phyloP scores from a whole-genome alignment of 2,797 vertebrate genomes.

The Clarias fuscus region DNA sequence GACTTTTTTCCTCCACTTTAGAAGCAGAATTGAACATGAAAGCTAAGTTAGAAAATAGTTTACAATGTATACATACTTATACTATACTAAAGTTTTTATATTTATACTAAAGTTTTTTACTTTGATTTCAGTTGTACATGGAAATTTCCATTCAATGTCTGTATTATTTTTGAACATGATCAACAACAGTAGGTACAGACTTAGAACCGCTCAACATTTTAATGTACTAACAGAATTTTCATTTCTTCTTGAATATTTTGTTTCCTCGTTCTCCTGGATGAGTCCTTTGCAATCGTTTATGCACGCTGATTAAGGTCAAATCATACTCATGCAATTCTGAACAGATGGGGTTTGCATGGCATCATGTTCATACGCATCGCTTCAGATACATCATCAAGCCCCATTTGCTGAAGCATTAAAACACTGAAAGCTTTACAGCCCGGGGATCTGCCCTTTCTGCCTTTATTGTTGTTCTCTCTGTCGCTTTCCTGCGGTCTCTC shows the following conservation, averaged over 20 bases:
- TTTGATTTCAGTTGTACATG: too few relatives aligned
- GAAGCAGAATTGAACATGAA: not conserved
- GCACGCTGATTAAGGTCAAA: not conserved
- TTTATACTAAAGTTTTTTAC: too few relatives aligned
- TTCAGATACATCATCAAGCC: not conserved
- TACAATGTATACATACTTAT: not conserved
- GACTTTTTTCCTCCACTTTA: not conserved
- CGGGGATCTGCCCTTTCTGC: not conserved
- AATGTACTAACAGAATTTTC: not conserved
- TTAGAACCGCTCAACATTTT: not conserved
- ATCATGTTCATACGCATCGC: not conserved
- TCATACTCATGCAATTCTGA: too few relatives aligned
- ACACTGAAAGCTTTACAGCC: slow-evolving; percentile 1
- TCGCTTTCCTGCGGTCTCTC: slow-evolving; percentile 31
- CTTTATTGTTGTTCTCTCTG: slow-evolving; percentile 29
- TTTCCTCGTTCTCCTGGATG: not conserved
- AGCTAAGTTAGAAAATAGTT: not conserved
- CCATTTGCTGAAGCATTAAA: slow-evolving; percentile 4
- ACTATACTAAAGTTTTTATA: too few relatives aligned
- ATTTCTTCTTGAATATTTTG: not conserved
- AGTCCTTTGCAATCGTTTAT: not conserved
- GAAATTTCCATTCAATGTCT: not conserved
- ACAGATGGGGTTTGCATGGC: not conserved
- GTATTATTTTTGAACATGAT: not conserved
- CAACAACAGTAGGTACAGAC: not conserved